Evolutionary conservation across 2,888 invertebrate genomes (phyloP), one percentile per base, ranked within the genome.

Genomic region (Cerastoderma edule): DNA sequence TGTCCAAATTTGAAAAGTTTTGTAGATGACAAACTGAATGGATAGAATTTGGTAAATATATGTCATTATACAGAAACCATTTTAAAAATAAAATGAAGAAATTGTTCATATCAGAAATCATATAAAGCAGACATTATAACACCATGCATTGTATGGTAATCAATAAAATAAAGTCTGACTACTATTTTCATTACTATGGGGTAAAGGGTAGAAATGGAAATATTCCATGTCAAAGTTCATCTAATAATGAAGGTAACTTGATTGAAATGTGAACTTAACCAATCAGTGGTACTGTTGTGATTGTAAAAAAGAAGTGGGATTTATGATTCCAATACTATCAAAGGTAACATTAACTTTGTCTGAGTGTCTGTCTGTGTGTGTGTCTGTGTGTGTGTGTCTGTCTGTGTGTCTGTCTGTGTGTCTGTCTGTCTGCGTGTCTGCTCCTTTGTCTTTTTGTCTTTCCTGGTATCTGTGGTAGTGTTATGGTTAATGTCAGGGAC

Each of bases 221-320:
- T 53, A 19, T 53, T 22, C 27, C 53, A 53, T 22, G 53, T 53
- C 53, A 53, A 53, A 53, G 53, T 22, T 53, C 53, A 22, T 8
- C 27, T 53, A 27, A 4, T 13, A 53, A 53, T 53, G 22, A 53
- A 53, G 53, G 53, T n/a, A 53, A 53, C 53, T 53, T 24, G 8
- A 27, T 6, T 53, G n/a, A 53, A 24, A 24, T 53, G 22, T 53
- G n/a, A 24, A 53, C 53, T 53, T 53, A 13, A 53, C 27, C 46
- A 27, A 27, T 24, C 2, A 27, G n/a, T 53, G 10, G 22, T 53
- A 4, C 27, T 22, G 2, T 10, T 53, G 8, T 53, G 22, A 53
- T 53, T 53, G 53, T 24, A 19, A 3, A 22, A 19, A 13, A 2
- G 3, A 53, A 27, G 53, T 53, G 27, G 27, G 53, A 10, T n/a